Percentiles rank a stretch among this genome's conserved stretches.
These are phyloP conservation scores for Melieria omissa DNA, from an alignment of 2,888 invertebrate genomes.

Conservation along the genomic window DNA sequence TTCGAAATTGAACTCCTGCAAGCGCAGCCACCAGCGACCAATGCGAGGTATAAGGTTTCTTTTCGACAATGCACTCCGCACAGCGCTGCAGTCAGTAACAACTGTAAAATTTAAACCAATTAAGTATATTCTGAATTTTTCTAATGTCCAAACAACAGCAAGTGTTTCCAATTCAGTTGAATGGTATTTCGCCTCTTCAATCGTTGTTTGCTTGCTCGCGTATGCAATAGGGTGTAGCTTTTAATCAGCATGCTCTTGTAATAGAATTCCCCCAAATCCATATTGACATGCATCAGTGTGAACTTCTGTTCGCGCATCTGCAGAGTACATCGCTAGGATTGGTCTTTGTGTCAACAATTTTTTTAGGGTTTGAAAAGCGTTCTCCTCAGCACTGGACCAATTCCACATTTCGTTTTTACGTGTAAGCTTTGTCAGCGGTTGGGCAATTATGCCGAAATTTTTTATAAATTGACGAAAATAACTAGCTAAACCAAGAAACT, in stretches of 20 bases:
- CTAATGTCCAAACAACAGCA: constrained; percentile 34
- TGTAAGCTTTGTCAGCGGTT: constrained; percentile 1
- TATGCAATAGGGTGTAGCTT: constrained; percentile 23
- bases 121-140: constrained; percentile 34
- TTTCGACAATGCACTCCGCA: constrained; percentile 38
- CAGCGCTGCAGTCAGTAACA: constrained; percentile 34
- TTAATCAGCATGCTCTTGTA: constrained; percentile 33
- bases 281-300: too few relatives aligned
- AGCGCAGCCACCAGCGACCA: constrained; percentile 50
- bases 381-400: constrained; percentile 9
- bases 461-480: not conserved
- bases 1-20: constrained; percentile 41
- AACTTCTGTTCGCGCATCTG: too few relatives aligned
- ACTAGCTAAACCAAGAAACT: not conserved
- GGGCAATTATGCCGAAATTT: constrained; percentile 1
- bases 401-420: not conserved
- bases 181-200: constrained; percentile 34
- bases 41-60: constrained; percentile 50
- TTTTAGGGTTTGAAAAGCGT: constrained; percentile 20
- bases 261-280: too few relatives aligned
- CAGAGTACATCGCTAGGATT: too few relatives aligned
- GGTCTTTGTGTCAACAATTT: constrained; percentile 25
- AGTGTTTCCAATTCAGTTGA: constrained; percentile 35
- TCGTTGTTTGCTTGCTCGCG: constrained; percentile 36
- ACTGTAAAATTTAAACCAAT: constrained; percentile 30